Evolutionary conservation across 2,797 vertebrate species (phyloP).

Genomic region (Neomorphus geoffroyi): DNA sequence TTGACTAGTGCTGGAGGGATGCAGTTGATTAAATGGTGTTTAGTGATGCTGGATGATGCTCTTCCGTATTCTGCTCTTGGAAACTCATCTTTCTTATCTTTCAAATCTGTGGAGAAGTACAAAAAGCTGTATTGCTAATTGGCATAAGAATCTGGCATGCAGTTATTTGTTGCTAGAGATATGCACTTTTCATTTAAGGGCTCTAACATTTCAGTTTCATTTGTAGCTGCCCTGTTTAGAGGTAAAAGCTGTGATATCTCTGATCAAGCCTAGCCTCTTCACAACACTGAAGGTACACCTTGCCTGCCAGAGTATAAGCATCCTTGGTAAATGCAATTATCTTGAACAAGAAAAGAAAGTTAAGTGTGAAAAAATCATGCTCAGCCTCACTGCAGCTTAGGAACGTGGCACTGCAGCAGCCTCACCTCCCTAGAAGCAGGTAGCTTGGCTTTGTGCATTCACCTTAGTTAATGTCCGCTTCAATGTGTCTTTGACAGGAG

Average conservation of each 20-base stretch:
- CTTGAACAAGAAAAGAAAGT: not conserved
- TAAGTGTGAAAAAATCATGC: not conserved
- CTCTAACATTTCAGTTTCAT: not conserved
- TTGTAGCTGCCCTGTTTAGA: not conserved
- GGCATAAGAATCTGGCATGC: not conserved
- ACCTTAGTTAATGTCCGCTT: not conserved
- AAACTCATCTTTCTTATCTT: not conserved
- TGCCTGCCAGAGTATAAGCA: not conserved
- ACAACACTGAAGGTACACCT: not conserved
- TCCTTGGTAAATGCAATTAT: not conserved
- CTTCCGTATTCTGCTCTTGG: not conserved
- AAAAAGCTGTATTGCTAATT: not conserved
- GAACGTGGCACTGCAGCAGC: not conserved
- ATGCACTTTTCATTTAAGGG: not conserved
- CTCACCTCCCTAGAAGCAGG: not conserved
- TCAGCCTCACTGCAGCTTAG: not conserved
- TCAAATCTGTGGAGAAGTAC: not conserved
- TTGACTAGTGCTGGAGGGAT: not conserved
- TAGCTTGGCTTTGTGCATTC: not conserved
- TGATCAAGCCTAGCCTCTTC: not conserved
- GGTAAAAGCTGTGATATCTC: not conserved
- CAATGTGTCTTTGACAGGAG: not conserved
- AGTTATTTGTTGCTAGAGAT: not conserved
- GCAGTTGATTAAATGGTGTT: not conserved
- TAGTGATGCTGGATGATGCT: not conserved